Evolutionary conservation across 2,113 vertebrate genomes (phyloP).

Genomic region (Hymenochirus boettgeri): DNA sequence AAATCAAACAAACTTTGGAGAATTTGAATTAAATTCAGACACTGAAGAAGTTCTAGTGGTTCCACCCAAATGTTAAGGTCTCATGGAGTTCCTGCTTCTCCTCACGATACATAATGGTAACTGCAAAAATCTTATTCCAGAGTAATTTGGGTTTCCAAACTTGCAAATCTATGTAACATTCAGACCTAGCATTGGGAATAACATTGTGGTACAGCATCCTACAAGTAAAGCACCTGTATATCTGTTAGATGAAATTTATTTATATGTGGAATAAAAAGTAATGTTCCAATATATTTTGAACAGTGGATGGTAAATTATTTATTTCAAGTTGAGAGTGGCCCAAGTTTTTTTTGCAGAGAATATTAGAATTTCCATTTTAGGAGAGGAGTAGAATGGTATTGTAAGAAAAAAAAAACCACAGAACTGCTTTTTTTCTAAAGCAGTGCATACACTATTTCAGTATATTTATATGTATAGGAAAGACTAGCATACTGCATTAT

Average conservation of each 20-base stretch:
- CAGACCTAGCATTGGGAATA: constrained; percentile 2
- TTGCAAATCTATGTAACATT: constrained; percentile 5
- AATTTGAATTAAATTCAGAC: no score
- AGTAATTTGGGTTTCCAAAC: background rate
- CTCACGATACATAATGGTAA: background rate
- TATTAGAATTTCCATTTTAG: constrained; percentile 31
- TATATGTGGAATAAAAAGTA: constrained; percentile 1
- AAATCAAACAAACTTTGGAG: no score
- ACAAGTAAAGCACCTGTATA: constrained; percentile 20
- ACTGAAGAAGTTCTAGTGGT: no score
- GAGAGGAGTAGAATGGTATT: background rate
- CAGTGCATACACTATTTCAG: no score
- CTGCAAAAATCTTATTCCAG: background rate
- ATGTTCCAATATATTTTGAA: constrained; percentile 18
- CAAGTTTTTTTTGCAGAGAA: constrained; percentile 17
- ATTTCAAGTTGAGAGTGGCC: background rate
- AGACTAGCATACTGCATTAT: no score
- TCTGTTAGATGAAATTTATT: constrained; percentile 3
- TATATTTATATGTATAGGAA: no score
- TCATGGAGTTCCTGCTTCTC: no score
- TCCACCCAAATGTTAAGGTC: no score
- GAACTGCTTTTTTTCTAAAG: no score
- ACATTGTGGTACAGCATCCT: constrained; percentile 2
- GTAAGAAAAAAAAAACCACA: background rate
- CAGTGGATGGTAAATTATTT: constrained; percentile 23